Percentiles rank a stretch among this genome's conserved stretches.
Evolutionary conservation across 2,888 invertebrate species (phyloP).

Genomic region (Dermolepida albohirtum): DNA sequence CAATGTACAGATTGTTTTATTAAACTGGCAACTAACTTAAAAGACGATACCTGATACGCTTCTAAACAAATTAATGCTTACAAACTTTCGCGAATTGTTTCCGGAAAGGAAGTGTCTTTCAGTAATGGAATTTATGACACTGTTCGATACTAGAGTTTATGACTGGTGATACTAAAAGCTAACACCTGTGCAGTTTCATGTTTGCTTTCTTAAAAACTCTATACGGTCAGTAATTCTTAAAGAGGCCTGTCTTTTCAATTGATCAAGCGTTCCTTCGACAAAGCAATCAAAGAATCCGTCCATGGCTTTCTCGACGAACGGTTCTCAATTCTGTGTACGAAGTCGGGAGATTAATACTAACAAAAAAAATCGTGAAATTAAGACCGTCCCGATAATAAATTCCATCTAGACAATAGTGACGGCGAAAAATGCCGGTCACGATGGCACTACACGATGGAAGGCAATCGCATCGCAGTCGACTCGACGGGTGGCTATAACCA

Average conservation of each 20-base stretch:
- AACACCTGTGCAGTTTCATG: too few species aligned
- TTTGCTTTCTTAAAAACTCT: too few species aligned
- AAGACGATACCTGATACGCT: too few species aligned
- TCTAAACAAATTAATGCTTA: too few species aligned
- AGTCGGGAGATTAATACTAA: conserved; percentile 8
- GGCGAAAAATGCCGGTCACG: conserved; percentile 36
- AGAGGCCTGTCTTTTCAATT: background rate
- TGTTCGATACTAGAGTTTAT: too few species aligned
- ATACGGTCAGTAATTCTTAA: background rate
- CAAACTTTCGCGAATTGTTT: too few species aligned
- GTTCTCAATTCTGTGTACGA: conserved; percentile 3
- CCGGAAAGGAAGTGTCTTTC: too few species aligned
- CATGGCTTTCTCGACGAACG: background rate
- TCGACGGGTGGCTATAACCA: conserved; percentile 10
- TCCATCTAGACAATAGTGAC: conserved; percentile 19
- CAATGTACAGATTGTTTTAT: too few species aligned
- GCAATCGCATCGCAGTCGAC: conserved; percentile 4
- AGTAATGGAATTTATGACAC: too few species aligned
- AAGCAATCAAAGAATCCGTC: background rate
- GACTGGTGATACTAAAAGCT: too few species aligned
- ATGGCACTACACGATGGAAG: conserved; percentile 3
- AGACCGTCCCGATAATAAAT: conserved; percentile 18
- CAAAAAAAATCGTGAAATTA: conserved; percentile 22
- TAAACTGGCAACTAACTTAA: too few species aligned
- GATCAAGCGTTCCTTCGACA: conserved; percentile 1